phyloP scores from a whole-genome alignment of 2,113 vertebrate genomes.

The Elachura formosa region DNA sequence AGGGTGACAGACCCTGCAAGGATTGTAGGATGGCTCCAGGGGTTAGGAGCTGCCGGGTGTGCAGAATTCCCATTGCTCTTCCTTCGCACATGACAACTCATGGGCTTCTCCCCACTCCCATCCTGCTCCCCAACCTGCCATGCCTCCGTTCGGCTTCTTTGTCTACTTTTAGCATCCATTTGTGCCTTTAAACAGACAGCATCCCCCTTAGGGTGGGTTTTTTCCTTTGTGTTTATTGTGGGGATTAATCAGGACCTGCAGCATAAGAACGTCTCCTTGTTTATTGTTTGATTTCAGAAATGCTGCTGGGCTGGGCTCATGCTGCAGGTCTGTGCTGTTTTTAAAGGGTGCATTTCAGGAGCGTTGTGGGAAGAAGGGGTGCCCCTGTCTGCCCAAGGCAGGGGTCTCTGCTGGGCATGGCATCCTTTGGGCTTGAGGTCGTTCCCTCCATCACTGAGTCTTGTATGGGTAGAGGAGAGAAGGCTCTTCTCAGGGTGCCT shows the following conservation, averaged over 20 bases:
- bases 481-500: not conserved
- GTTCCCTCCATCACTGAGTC: not conserved
- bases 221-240: conserved; percentile 49
- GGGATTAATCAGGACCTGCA: conserved; percentile 61
- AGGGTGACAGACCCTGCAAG: not conserved
- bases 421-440: not conserved
- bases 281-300: conserved; percentile 57
- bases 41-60: not conserved
- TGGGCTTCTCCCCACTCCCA: not conserved
- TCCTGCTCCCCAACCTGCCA: not conserved
- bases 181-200: conserved; percentile 11
- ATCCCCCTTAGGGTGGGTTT: conserved; percentile 21
- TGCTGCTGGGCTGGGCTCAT: not conserved
- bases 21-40: not conserved
- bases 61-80: not conserved
- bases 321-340: not conserved
- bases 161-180: not conserved
- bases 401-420: not conserved
- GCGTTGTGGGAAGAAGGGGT: not conserved
- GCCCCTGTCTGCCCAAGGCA: not conserved
- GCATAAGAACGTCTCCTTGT: not conserved
- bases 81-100: fast-evolving
- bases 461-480: not conserved
- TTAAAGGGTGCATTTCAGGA: not conserved
- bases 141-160: not conserved